Percentiles rank a stretch among this genome's conserved stretches.
These are phyloP conservation scores for Eurystomus glaucurus DNA, from an alignment of 2,797 vertebrate species.

Conservation along the genomic window DNA sequence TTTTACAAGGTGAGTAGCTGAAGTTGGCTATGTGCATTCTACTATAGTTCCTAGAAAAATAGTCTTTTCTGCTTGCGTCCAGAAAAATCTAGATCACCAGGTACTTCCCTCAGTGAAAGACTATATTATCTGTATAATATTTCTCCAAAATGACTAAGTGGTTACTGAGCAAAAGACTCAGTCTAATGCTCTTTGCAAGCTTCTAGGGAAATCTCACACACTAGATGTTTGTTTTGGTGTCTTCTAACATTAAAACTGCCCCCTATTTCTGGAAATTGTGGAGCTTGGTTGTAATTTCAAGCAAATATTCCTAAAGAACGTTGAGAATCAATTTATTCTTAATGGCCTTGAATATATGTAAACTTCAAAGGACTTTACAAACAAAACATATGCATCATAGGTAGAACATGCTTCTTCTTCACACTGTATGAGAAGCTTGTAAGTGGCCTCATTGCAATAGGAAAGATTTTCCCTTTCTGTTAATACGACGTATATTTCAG, in stretches of 20 bases:
- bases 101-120: neutral
- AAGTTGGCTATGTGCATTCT: neutral
- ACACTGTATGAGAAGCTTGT: neutral
- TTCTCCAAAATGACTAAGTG: neutral
- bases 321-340: neutral
- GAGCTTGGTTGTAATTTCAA: neutral
- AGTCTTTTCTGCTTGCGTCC: neutral
- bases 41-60: neutral
- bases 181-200: neutral
- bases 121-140: neutral
- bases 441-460: neutral
- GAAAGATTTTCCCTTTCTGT: neutral
- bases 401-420: neutral
- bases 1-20: neutral
- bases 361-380: neutral
- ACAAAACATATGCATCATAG: neutral
- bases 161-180: neutral
- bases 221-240: neutral
- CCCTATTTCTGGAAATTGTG: neutral
- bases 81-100: neutral
- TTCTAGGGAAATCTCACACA: neutral
- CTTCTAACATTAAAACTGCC: neutral
- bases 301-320: neutral
- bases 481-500: neutral
- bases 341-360: neutral